These are phyloP conservation scores for Mesorhabditis spiculigera DNA, from an alignment of 2,888 invertebrate genomes.

Conservation along the genomic window DNA sequence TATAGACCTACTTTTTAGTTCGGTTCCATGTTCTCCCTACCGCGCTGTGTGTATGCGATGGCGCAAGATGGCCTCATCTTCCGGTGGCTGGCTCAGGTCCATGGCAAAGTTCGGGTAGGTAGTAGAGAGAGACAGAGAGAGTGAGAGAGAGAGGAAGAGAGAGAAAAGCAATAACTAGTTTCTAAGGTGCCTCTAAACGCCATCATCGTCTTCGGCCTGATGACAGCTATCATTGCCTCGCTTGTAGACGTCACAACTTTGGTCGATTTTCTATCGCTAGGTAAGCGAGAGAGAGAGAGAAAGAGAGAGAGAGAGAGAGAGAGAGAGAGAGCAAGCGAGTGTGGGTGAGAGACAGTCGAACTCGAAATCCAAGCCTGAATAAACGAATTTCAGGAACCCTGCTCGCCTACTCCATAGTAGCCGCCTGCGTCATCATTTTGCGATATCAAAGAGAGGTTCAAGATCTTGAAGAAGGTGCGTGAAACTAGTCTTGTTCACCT, in stretches of 20 bases:
- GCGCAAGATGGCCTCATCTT: constrained; percentile 65
- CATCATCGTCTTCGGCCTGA: constrained; percentile 30
- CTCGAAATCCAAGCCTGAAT: too few relatives aligned
- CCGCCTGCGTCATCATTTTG: constrained; percentile 9
- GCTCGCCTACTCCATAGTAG: constrained; percentile 33
- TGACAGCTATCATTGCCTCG: constrained; percentile 40
- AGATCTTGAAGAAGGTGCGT: neutral
- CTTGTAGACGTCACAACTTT: constrained; percentile 56
- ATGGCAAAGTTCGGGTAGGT: constrained; percentile 27
- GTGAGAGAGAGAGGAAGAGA: neutral
- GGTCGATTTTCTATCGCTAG: constrained; percentile 28
- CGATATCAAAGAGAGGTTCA: constrained; percentile 6
- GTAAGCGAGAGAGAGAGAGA: neutral
- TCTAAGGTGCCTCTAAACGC: constrained; percentile 38
- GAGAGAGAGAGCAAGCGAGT: neutral
- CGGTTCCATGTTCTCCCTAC: constrained; percentile 72
- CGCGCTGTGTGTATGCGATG: constrained; percentile 67
- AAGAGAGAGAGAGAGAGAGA: neutral
- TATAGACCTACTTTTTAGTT: neutral
- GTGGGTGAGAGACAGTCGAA: too few relatives aligned
- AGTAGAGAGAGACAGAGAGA: neutral
- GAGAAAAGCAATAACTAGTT: neutral
- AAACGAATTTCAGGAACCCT: constrained; percentile 17
- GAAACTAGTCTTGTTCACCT: neutral
- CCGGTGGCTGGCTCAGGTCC: constrained; percentile 58